Evolutionary conservation across 2,113 vertebrate species (phyloP).

Genomic region (Apeltes quadracus): DNA sequence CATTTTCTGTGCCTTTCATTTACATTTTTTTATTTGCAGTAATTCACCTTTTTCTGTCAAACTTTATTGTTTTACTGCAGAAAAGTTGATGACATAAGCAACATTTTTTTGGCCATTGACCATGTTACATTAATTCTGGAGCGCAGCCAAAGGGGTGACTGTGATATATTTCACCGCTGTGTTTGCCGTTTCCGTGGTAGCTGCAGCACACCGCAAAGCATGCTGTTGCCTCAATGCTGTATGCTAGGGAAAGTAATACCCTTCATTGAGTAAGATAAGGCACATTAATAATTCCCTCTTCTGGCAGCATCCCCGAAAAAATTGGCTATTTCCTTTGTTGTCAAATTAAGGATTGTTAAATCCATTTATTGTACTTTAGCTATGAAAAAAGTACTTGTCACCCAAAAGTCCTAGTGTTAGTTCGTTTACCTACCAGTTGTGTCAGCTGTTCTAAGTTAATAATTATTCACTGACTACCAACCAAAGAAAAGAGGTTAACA

Average conservation of each 20-base stretch:
- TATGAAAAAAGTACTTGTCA: slow-evolving; percentile 4
- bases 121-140: slow-evolving; percentile 69
- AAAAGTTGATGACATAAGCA: slow-evolving; percentile 72
- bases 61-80: slow-evolving; percentile 48
- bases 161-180: slow-evolving; percentile 69
- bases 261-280: slow-evolving; percentile 43
- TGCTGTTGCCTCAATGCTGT: slow-evolving; percentile 39
- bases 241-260: slow-evolving; percentile 32
- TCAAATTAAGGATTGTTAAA: slow-evolving; percentile 25
- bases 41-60: slow-evolving; percentile 29
- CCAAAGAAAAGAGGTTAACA: slow-evolving; percentile 48
- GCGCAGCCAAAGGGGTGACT: slow-evolving; percentile 59
- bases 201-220: slow-evolving; percentile 47
- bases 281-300: slow-evolving; percentile 47
- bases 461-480: slow-evolving; percentile 40
- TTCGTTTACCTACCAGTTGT: slow-evolving; percentile 8
- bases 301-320: slow-evolving; percentile 28
- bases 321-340: background rate
- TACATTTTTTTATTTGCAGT: slow-evolving; percentile 32
- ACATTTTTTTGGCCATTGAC: slow-evolving; percentile 60
- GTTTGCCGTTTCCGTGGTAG: slow-evolving; percentile 65
- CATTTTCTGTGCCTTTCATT: background rate
- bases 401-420: background rate
- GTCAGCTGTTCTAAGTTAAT: slow-evolving; percentile 36
- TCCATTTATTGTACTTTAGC: slow-evolving; percentile 4